Conservation (phyloP, 1,140 invertebrate species). For the Drosophila setifemur region DNA sequence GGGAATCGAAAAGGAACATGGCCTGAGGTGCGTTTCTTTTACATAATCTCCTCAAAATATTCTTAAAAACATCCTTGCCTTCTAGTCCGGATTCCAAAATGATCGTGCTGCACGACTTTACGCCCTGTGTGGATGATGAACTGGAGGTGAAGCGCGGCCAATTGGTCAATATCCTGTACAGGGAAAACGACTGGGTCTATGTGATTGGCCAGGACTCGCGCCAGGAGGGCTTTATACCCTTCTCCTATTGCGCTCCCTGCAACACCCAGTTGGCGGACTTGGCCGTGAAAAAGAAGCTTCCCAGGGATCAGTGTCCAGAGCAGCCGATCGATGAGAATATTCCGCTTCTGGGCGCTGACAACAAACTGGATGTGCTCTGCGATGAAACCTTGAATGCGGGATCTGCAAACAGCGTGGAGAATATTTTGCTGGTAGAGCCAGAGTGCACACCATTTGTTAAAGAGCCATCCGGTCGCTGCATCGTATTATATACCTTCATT, state of each 20-base stretch:
- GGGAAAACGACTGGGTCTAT: constrained; percentile 98
- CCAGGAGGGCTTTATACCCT: constrained; percentile 96
- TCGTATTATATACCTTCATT: constrained; percentile 96
- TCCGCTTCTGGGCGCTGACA: constrained; percentile 79
- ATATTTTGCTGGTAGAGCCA: constrained; percentile 81
- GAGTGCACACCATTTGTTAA: constrained; percentile 92
- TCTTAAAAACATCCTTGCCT: not conserved
- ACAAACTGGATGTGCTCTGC: constrained; percentile 81
- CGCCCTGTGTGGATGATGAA: constrained; percentile 97
- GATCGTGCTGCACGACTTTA: constrained; percentile 97
- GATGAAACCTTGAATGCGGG: constrained; percentile 35
- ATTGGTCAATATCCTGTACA: constrained; percentile 95
- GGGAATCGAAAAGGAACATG: constrained; percentile 96
- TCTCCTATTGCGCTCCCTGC: constrained; percentile 95
- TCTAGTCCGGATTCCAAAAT: constrained; percentile 94
- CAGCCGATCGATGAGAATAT: constrained; percentile 63
- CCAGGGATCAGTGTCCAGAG: constrained; percentile 84
- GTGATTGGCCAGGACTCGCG: constrained; percentile 94
- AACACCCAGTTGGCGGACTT: constrained; percentile 90
- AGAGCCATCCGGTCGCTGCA: constrained; percentile 94
- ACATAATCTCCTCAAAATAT: not conserved
- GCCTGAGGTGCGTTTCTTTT: constrained; percentile 83
- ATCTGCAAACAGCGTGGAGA: constrained; percentile 83
- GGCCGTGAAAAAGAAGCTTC: constrained; percentile 93
- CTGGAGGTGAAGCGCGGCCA: constrained; percentile 88